Evolutionary conservation across 2,113 vertebrate genomes (phyloP), one percentile per base, ranked within the genome.

Genomic region (Datnioides undecimradiatus): DNA sequence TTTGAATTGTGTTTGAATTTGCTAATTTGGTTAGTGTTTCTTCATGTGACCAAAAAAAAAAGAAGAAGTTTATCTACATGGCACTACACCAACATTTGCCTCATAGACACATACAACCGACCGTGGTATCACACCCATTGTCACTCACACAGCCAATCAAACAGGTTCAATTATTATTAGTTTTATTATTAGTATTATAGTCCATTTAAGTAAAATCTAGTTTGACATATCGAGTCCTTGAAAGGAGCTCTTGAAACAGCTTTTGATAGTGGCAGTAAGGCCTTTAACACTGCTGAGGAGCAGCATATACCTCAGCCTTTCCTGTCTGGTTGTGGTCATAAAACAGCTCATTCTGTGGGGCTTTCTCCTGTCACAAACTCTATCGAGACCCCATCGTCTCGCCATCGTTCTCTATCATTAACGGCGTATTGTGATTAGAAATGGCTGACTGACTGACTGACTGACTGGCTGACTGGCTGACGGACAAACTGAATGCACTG

Each of bases 361-460:
- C 31, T 36, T 46, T 78, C 33, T 25, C 63, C 58, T 64, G 60
- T 74, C 76, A 84, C 55, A 76, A 84, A 80, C 36, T 51, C 52
- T 1, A 45, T 40, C 31, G 23, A 41, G n/a, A 77, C 21, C 27
- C 21, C 10, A 45, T 4, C 60, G 40, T 72, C 46, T 75, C 31
- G 40, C 45, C 41, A 54, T 69, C 57, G 51, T 80, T 77, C 81
- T 70, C 68, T 62, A 57, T 31, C 79, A 86, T 90, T 92, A 89
- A 88, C 82, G 89, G 80, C 60, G 67, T 80, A 86, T 86, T 90
- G 66, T 87, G 85, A 93, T 94, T 92, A 90, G 86, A 86, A 63
- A 87, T 76, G 77, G 84, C 86, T 88, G 79, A 83, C 78, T 81
- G 77, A 80, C 79, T 76, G 66, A 64, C 73, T 76, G 75, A 67